Base-by-base conservation (phyloP, 2,113 vertebrate species). In the Trematocara stigmaticum region DNA sequence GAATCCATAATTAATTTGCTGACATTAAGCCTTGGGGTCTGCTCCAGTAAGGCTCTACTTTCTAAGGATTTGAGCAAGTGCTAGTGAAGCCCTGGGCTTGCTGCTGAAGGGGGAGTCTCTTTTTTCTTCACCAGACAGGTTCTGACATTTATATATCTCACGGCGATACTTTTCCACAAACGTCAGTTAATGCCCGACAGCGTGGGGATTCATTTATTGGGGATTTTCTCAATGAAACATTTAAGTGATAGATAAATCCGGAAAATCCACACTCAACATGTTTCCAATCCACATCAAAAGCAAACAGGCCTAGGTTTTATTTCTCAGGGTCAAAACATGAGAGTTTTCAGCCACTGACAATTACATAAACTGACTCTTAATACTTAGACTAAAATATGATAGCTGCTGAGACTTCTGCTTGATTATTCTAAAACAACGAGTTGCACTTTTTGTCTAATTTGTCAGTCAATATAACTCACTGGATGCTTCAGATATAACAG, bases 1-100 rank as follows among this genome's bases (percentile, higher is more conserved):
- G 88, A 94, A 94, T 94, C 89, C 91, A 93, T 94, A 92, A 94
- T 95, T 94, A 92, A 95, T 94, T 92, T 92, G 89, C 88, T 93
- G 92, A 95, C 95, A 95, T 93, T 95, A 94, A 95, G 93, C 95
- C 93, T 87, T 79, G 47, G 92, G 91, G 92, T 90, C 83, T 88
- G 82, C 87, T 90, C 86, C 83, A 82, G 87, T 82, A 88, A 88
- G 87, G 81, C 88, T 86, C 45, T 4, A 76, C 90, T 94, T 93
- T 92, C 93, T 76, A 90, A 90, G 91, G 85, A 94, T 90, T 91
- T 78, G 84, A 81, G 40, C 84, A 42, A 61, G 69, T 34, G 84
- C 42, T 42, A 31, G 83, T 20, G 79, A 84, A 51, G 90, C 91
- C 89, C 35, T 20, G 6, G 87, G 92, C 86, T 92, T 49, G 64